These are phyloP conservation scores for Pterocles gutturalis DNA, from an alignment of 2,113 vertebrate genomes.

Conservation along the genomic window DNA sequence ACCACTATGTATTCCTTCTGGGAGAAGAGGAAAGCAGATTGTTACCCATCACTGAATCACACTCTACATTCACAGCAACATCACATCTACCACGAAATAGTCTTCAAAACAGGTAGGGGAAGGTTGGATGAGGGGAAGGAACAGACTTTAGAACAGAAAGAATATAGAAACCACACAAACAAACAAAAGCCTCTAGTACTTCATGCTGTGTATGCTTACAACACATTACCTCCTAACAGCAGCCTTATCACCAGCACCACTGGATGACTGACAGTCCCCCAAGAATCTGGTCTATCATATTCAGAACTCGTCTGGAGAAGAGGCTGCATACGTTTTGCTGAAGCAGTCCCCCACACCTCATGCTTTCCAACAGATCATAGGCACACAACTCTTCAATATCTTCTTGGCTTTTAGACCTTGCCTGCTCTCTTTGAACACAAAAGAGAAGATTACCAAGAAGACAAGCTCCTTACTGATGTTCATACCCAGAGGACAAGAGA, in stretches of 20 bases:
- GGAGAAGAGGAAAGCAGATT: not conserved
- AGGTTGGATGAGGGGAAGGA: not conserved
- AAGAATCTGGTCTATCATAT: not conserved
- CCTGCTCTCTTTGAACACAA: not conserved
- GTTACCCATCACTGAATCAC: not conserved
- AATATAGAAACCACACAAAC: not conserved
- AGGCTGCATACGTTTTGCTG: not conserved
- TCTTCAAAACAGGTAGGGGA: not conserved
- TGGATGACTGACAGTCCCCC: not conserved
- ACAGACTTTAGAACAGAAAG: not conserved
- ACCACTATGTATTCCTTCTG: not conserved
- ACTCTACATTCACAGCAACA: not conserved
- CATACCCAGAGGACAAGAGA: not conserved
- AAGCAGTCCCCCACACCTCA: not conserved
- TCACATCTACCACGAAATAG: accelerated
- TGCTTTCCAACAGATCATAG: not conserved
- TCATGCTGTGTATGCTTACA: not conserved
- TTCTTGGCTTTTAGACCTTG: not conserved
- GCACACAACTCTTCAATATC: not conserved
- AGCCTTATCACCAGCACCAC: not conserved
- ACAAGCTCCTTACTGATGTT: not conserved
- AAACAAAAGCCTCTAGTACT: not conserved
- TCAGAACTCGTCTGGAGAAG: not conserved
- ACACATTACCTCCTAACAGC: not conserved
- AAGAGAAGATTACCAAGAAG: not conserved